Base-by-base conservation (phyloP, 2,888 invertebrate species). In the Lymantria monacha region DNA sequence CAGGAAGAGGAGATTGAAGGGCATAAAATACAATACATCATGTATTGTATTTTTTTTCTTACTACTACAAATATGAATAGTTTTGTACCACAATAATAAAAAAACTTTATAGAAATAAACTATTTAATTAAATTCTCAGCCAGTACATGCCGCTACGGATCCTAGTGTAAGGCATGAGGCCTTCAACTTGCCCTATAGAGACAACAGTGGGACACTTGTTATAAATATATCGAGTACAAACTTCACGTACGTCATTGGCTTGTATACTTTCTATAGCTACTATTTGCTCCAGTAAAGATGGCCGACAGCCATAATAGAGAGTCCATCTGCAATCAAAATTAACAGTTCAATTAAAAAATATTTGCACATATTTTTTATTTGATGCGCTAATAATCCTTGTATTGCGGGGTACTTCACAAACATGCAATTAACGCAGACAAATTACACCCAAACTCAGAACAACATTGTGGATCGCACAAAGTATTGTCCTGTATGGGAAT, bases 191-290 rank as follows among this genome's bases (percentile, higher is more conserved):
- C 48, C 98, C 99, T 52, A 98, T 95, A 46, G 96, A 97, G n/a
- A 97, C 97, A 1, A 99, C 93, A 3, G 95, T 98, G 9, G 98
- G 98, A 81, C 97, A 97, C 72, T 95, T 94, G 85, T 98, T 97
- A 79, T 97, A 98, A 61, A 99, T 93, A 83, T 98, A 98, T 73
- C 95, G 95, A 87, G 93, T 95, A 79, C 96, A 96, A 3, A 95
- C 95, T 44, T 95, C 94, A 44, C 94, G 94, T 7, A 99, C 93
- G 53, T 95, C 94, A 46, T 93, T 87, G 1, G 96, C 95, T 38
- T 93, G 93, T 30, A 98, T 94, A 43, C 93, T 93, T 63, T 98
- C 95, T 76, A 99, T 97, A 62, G 97, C 93, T 50, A 94, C 94
- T 70, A 98, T 95, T 63, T 97, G 91, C 79, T 99, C 98, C 65